These are phyloP conservation scores for Chelonoidis abingdonii DNA, from an alignment of 2,113 vertebrate species.

Conservation along the genomic window DNA sequence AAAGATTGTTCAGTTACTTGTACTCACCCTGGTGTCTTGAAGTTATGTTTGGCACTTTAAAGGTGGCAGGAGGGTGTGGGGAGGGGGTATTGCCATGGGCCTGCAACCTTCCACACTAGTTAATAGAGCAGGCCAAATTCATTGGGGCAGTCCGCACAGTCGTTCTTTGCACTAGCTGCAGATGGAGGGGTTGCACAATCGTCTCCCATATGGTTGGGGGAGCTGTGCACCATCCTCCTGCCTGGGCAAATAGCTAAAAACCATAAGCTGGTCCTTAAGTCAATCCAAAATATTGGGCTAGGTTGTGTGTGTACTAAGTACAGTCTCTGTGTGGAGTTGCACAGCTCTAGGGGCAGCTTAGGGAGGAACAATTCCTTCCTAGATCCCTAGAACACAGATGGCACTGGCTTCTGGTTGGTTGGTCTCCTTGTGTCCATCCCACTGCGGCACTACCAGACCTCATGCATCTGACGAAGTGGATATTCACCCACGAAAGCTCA, in stretches of 20 bases:
- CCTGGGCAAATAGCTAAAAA: not conserved
- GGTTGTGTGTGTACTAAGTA: not conserved
- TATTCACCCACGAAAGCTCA: too few relatives aligned
- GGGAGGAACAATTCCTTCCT: not conserved
- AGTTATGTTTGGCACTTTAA: not conserved
- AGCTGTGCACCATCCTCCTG: not conserved
- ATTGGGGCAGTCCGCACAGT: not conserved
- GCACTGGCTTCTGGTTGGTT: not conserved
- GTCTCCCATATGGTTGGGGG: not conserved
- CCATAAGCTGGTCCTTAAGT: not conserved
- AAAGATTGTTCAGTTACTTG: not conserved
- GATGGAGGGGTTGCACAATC: not conserved
- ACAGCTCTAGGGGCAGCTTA: not conserved
- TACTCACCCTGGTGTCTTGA: not conserved
- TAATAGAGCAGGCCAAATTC: not conserved
- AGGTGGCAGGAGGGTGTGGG: not conserved
- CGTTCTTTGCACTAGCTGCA: not conserved
- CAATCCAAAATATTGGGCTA: not conserved
- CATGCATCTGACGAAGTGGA: too few relatives aligned
- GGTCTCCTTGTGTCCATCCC: not conserved
- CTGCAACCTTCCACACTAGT: not conserved
- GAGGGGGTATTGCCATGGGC: not conserved
- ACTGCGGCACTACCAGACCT: not conserved
- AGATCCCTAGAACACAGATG: not conserved
- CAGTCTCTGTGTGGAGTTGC: not conserved